phyloP scores from a whole-genome alignment of 2,113 vertebrate species.

The Regulus satrapa region DNA sequence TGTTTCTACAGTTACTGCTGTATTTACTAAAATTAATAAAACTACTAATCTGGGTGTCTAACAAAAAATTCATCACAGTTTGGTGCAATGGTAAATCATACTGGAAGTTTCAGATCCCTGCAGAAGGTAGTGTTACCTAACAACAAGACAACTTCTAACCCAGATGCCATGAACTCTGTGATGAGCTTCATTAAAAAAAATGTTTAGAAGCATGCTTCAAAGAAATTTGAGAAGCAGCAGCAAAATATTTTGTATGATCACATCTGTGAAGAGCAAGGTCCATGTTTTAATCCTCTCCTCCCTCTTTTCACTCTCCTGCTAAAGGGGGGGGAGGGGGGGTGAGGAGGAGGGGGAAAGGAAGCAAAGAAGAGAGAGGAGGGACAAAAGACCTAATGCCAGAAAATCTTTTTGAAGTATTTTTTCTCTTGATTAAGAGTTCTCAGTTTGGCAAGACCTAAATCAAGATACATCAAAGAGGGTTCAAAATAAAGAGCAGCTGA shows the following conservation, averaged over 20 bases:
- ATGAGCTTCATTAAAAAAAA: not conserved
- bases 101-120: not conserved
- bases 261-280: not conserved
- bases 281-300: not conserved
- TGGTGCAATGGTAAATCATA: not conserved
- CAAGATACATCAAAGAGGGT: conserved; percentile 65
- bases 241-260: not conserved
- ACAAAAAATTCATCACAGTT: not conserved
- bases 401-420: conserved; percentile 60
- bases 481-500: conserved; percentile 68
- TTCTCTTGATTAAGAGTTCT: conserved; percentile 62
- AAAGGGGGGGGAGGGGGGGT: too few species aligned
- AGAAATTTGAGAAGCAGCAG: not conserved
- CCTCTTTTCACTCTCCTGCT: not conserved
- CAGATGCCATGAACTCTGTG: not conserved
- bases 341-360: too few species aligned
- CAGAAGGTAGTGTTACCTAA: not conserved
- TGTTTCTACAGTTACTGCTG: not conserved
- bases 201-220: not conserved
- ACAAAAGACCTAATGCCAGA: not conserved
- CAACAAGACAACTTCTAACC: not conserved
- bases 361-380: not conserved
- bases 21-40: not conserved
- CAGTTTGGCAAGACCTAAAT: conserved; percentile 68
- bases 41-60: not conserved